Evolutionary conservation across 2,113 vertebrate genomes (phyloP), one percentile per base, ranked within the genome.

Genomic region (Pseudorhombus dupliciocellatus): DNA sequence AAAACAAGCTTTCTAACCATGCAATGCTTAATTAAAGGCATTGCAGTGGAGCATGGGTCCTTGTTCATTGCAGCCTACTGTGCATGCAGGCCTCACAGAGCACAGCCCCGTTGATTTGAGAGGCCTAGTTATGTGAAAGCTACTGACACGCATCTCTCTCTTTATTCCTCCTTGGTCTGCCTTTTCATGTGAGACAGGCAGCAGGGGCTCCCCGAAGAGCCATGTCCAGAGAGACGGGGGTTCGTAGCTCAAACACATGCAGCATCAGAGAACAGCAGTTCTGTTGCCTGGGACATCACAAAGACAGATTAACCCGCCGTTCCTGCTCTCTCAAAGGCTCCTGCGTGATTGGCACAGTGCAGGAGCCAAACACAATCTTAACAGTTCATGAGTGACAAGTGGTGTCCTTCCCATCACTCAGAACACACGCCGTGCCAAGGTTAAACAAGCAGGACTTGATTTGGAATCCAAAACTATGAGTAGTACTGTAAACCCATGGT

Each of bases 201-300:
- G 77, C 73, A 53, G 61, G 59, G 62, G 42, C 68, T 79, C 81
- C 78, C 83, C 0, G n/a, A 76, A 80, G 80, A 80, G 30, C 40
- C 55, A 1, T 52, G 78, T 87, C 86, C 68, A 67, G 44, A 30
- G 81, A 88, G 88, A 71, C 57, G 34, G 60, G 46, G 46, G 50
- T 80, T 63, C 63, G 73, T 64, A 75, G 75, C 84, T 73, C 73
- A 73, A 78, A 72, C 85, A 57, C 56, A 66, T 18, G 59, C 84
- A 24, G 30, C 77, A 87, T 86, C 80, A 77, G 83, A 83, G 66
- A 73, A 53, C 59, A 46, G 75, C 81, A 66, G 79, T 62, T 79
- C 67, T 77, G 55, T 69, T 79, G 80, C 73, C 83, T 51, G 76
- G 63, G 81, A 72, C 89, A 84, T 90, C 78, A 89, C 10, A 87